Evolutionary conservation across 2,888 invertebrate genomes (phyloP).

Genomic region (Noctuana brunneofusca): DNA sequence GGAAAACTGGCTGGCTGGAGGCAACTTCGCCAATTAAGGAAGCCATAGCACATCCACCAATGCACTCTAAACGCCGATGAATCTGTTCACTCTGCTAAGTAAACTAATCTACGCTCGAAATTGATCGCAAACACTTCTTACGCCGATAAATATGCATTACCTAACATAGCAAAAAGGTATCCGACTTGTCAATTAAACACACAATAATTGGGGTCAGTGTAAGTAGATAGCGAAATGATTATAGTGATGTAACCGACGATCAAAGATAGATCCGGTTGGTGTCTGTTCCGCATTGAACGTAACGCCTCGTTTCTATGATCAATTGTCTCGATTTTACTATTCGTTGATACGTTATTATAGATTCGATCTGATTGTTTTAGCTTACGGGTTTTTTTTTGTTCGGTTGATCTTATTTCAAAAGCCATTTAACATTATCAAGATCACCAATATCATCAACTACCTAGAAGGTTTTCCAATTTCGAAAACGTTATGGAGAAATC

Average conservation of each 20-base stretch:
- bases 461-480: no score
- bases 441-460: no score
- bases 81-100: background rate
- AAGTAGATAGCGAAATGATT: conserved; percentile 36
- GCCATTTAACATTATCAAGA: no score
- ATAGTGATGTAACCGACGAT: conserved; percentile 51
- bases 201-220: conserved; percentile 56
- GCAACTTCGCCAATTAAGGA: no score
- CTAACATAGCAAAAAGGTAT: conserved; percentile 24
- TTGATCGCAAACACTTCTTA: background rate
- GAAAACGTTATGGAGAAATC: no score
- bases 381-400: background rate
- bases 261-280: conserved; percentile 56
- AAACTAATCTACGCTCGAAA: background rate
- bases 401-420: background rate
- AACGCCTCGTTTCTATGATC: conserved; percentile 35
- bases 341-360: conserved; percentile 22
- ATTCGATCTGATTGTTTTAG: conserved; percentile 28
- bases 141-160: background rate
- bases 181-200: conserved; percentile 46
- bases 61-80: no score
- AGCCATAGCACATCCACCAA: no score
- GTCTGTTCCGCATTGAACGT: conserved; percentile 50
- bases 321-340: conserved; percentile 28
- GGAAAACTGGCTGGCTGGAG: no score